These are phyloP conservation scores for Aplidium turbinatum DNA, from an alignment of 23 tunicate genomes.

Conservation along the genomic window DNA sequence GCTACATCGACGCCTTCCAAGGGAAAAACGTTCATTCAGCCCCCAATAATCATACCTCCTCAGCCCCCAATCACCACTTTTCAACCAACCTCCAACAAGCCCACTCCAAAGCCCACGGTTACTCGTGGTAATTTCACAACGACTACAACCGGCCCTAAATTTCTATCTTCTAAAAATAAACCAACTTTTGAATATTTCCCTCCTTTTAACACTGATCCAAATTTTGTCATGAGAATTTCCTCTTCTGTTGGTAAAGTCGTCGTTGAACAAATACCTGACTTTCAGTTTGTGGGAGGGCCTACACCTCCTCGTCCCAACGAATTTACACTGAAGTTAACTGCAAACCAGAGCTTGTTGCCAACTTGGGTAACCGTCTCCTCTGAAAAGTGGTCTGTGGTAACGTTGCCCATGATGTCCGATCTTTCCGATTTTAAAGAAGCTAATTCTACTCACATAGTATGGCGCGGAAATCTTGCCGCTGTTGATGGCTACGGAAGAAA, in stretches of 20 bases:
- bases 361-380: slow-evolving; percentile 52
- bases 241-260: too few relatives aligned
- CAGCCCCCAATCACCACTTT: too few relatives aligned
- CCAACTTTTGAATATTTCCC: not conserved
- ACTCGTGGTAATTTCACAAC: too few relatives aligned
- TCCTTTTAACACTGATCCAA: not conserved
- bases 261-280: too few relatives aligned
- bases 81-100: not conserved
- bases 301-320: not conserved
- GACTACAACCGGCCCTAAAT: slow-evolving; percentile 2
- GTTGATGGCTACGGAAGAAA: slow-evolving; percentile 10
- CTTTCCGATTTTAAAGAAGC: slow-evolving; percentile 16
- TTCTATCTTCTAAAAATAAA: not conserved
- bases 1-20: too few relatives aligned
- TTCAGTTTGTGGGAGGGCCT: not conserved
- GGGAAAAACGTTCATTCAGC: too few relatives aligned
- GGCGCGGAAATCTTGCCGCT: slow-evolving; percentile 63
- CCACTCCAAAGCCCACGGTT: not conserved
- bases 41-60: too few relatives aligned
- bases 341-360: slow-evolving; percentile 1
- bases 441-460: slow-evolving; percentile 50
- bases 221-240: too few relatives aligned
- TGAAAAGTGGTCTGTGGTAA: slow-evolving; percentile 11
- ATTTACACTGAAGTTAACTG: not conserved
- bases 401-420: slow-evolving; percentile 42